phyloP scores from a whole-genome alignment of 2,797 vertebrate genomes.

The Hafferia zeledoni region DNA sequence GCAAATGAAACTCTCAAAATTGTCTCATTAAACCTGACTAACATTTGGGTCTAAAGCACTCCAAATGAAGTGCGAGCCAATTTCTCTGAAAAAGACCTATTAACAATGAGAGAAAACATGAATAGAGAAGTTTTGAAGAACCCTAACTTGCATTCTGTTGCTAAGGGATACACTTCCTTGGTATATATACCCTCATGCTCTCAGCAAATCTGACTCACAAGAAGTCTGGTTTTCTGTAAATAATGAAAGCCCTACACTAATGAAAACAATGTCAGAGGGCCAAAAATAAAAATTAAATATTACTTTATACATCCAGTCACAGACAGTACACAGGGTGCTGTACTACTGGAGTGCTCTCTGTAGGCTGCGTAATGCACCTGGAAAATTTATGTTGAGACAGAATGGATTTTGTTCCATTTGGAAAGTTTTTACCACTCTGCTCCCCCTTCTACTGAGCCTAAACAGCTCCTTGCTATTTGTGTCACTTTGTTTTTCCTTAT shows the following conservation, averaged over 20 bases:
- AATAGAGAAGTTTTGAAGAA: slow-evolving; percentile 20
- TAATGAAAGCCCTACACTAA: neutral
- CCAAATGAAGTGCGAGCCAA: slow-evolving; percentile 1
- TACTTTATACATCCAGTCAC: neutral
- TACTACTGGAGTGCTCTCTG: neutral
- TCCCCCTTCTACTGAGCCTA: neutral
- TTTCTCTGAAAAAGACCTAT: slow-evolving; percentile 7
- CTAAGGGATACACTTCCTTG: slow-evolving; percentile 19
- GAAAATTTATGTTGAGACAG: neutral
- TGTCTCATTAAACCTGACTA: slow-evolving; percentile 32
- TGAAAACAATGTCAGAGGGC: slow-evolving; percentile 26
- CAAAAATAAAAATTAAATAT: slow-evolving; percentile 39
- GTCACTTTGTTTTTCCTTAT: neutral
- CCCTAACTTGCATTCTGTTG: slow-evolving; percentile 30
- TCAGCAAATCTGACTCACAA: neutral
- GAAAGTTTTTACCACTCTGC: neutral
- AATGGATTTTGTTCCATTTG: neutral
- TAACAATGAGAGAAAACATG: slow-evolving; percentile 24
- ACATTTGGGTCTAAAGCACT: slow-evolving; percentile 31
- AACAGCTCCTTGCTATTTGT: neutral
- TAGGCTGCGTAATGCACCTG: neutral
- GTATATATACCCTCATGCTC: neutral
- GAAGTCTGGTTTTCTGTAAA: slow-evolving; percentile 12
- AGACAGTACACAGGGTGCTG: neutral
- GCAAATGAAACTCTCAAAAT: slow-evolving; percentile 25